phyloP scores from a whole-genome alignment of 92 coral and sea anemone species.

The Phenganax subtilis region DNA sequence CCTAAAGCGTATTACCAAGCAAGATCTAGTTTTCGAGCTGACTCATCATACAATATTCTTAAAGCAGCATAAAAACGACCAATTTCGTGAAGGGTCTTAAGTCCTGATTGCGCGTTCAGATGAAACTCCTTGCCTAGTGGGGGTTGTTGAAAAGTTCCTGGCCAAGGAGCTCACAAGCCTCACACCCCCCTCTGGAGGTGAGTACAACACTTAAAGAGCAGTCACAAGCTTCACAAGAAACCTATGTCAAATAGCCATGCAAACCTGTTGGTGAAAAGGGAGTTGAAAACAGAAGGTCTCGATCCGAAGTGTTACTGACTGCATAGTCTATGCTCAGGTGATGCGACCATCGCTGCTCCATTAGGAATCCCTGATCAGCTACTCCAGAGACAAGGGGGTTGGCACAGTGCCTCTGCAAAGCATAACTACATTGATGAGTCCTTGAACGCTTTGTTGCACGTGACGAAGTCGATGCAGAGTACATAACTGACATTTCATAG shows the following conservation, averaged over 20 bases:
- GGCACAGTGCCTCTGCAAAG: slow-evolving; percentile 45
- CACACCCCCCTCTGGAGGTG: slow-evolving; percentile 25
- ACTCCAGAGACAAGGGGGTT: slow-evolving; percentile 55
- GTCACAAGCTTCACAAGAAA: slow-evolving; percentile 37
- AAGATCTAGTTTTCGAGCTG: slow-evolving; percentile 29
- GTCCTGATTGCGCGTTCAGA: slow-evolving; percentile 39
- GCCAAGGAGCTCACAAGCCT: slow-evolving; percentile 18
- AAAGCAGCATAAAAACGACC: slow-evolving; percentile 44
- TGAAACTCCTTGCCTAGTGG: slow-evolving; percentile 44
- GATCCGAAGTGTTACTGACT: slow-evolving; percentile 47
- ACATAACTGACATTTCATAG: no score
- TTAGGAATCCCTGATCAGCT: slow-evolving; percentile 47
- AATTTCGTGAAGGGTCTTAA: slow-evolving; percentile 43
- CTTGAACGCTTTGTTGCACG: slow-evolving; percentile 34
- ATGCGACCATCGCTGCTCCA: slow-evolving; percentile 50
- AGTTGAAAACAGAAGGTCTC: slow-evolving; percentile 41
- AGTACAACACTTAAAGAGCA: slow-evolving; percentile 46
- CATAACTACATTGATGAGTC: slow-evolving; percentile 47
- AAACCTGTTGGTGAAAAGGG: slow-evolving; percentile 34
- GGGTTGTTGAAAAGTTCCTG: slow-evolving; percentile 46
- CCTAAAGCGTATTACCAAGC: slow-evolving; percentile 28
- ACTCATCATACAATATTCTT: slow-evolving; percentile 45
- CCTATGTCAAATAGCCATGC: slow-evolving; percentile 49
- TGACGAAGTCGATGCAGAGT: no score
- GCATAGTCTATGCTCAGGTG: slow-evolving; percentile 56